Percentiles rank a stretch among this genome's conserved stretches.
Conservation (phyloP, 1,140 invertebrate genomes). For the Anastatus disparis region DNA sequence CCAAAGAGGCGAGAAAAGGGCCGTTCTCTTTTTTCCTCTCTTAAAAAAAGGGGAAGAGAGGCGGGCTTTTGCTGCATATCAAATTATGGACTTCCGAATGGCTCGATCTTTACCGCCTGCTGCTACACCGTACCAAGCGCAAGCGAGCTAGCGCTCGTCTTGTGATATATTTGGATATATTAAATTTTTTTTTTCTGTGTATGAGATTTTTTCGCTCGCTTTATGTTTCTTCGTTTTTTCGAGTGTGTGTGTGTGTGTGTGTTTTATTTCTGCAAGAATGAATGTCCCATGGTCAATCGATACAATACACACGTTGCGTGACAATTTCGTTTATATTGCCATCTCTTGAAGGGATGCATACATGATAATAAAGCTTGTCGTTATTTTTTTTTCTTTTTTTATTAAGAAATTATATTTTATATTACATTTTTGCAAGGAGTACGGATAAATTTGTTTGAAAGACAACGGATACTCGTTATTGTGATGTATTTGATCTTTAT, state of each 20-base stretch:
- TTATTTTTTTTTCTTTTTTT: too few relatives aligned
- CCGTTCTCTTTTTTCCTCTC: too few relatives aligned
- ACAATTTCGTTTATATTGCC: background rate
- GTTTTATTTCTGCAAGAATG: background rate
- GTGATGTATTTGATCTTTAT: too few relatives aligned
- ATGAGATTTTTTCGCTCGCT: too few relatives aligned
- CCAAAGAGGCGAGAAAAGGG: too few relatives aligned
- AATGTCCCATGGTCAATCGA: background rate
- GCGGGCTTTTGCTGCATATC: slow-evolving; percentile 65
- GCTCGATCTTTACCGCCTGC: slow-evolving; percentile 65
- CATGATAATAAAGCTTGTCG: background rate
- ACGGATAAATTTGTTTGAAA: too few relatives aligned
- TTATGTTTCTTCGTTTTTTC: background rate
- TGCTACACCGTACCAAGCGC: slow-evolving; percentile 44
- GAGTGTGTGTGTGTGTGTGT: background rate
- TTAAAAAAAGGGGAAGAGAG: too few relatives aligned
- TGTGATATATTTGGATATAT: slow-evolving; percentile 68
- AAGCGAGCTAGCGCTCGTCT: slow-evolving; percentile 60
- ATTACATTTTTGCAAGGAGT: too few relatives aligned
- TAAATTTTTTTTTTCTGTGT: slow-evolving; percentile 65
- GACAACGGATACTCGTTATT: too few relatives aligned
- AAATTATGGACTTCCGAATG: slow-evolving; percentile 66
- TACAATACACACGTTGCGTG: background rate
- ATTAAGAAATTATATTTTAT: too few relatives aligned
- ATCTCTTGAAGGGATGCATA: background rate